phyloP scores from a whole-genome alignment of 2,113 vertebrate genomes.

The Cathartes aura region DNA sequence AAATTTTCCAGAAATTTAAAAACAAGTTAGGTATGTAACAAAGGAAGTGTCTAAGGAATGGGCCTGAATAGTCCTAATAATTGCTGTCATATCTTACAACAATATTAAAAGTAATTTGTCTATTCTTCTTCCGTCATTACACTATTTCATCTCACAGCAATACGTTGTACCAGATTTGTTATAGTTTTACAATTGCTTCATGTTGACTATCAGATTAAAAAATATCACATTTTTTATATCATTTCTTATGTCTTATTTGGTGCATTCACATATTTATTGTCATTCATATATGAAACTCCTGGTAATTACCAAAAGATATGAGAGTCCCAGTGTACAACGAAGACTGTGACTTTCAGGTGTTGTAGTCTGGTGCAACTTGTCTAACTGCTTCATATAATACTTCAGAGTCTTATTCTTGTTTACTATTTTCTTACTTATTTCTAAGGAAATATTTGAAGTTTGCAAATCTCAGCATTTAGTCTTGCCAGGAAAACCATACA shows the following conservation, averaged over 20 bases:
- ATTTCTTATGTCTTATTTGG: neutral
- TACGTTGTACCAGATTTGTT: rapidly evolving
- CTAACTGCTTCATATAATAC: neutral
- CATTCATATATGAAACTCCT: neutral
- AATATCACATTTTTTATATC: rapidly evolving
- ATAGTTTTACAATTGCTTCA: neutral
- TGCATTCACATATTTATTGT: neutral
- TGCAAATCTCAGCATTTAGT: neutral
- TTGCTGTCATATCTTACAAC: neutral
- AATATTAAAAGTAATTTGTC: neutral
- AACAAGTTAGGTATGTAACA: neutral
- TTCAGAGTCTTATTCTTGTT: neutral
- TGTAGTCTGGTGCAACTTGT: neutral
- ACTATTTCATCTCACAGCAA: neutral
- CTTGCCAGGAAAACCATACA: neutral
- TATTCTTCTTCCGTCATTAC: neutral
- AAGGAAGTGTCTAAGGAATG: neutral
- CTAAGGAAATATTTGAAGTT: neutral
- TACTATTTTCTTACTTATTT: neutral
- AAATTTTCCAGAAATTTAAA: neutral
- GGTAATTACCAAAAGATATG: neutral
- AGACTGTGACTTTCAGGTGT: neutral
- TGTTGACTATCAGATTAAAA: neutral
- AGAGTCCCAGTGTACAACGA: neutral
- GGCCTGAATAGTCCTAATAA: neutral